Conservation (phyloP, 2,113 vertebrate genomes). For the Nesoenas mayeri region DNA sequence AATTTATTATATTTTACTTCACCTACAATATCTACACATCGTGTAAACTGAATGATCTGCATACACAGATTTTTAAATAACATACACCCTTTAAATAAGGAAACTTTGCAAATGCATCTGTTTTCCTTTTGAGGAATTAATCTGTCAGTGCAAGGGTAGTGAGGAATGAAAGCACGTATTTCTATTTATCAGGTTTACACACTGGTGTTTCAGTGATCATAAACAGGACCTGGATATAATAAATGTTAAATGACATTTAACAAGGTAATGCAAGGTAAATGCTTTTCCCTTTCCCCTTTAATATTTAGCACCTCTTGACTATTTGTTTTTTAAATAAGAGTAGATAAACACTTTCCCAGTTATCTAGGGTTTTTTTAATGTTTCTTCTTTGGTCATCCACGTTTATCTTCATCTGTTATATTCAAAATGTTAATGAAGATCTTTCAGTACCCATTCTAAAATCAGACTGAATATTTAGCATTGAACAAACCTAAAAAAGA, state of each 20-base stretch:
- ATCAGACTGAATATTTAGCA: conserved; percentile 77
- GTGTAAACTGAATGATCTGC: neutral
- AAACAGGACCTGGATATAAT: neutral
- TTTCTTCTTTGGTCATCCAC: conserved; percentile 9
- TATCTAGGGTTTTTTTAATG: neutral
- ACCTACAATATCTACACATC: neutral
- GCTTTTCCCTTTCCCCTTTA: neutral
- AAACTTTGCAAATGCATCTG: neutral
- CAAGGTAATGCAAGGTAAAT: neutral
- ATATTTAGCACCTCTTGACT: neutral
- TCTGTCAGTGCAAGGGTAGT: neutral
- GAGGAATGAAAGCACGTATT: neutral
- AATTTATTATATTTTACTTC: neutral
- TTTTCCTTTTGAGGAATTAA: neutral
- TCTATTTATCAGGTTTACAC: neutral
- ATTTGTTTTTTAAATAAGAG: neutral
- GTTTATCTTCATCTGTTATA: conserved; percentile 33
- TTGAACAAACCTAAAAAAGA: conserved; percentile 79
- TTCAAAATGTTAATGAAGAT: conserved; percentile 76
- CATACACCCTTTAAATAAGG: neutral
- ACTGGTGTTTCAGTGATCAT: neutral
- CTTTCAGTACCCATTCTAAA: conserved; percentile 47
- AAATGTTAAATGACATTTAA: neutral
- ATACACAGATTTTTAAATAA: neutral
- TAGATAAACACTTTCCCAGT: neutral